A percentile compares a stretch with the other conserved stretches of the same genome.
Evolutionary conservation across 2,888 invertebrate genomes (phyloP).

Genomic region (Pandemis cinnamomeana): DNA sequence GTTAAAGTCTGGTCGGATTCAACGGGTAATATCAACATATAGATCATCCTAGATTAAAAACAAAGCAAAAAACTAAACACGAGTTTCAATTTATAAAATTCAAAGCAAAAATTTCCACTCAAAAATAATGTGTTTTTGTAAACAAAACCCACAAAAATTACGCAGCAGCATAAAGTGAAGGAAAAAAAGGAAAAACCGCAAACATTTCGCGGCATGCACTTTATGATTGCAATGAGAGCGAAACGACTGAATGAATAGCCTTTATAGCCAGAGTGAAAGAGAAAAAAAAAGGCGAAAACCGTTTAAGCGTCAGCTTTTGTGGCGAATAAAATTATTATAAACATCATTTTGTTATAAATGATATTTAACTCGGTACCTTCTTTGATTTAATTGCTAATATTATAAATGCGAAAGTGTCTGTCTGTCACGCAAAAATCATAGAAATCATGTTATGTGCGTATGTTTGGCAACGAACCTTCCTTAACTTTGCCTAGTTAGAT

Average conservation of each 20-base stretch:
- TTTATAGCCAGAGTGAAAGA: constrained; percentile 9
- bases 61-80: not conserved
- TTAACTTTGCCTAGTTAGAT: too few relatives aligned
- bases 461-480: too few relatives aligned
- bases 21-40: too few relatives aligned
- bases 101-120: too few relatives aligned
- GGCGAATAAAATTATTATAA: constrained; percentile 8
- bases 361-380: too few relatives aligned
- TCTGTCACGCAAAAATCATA: too few relatives aligned
- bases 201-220: not conserved
- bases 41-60: not conserved
- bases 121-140: too few relatives aligned
- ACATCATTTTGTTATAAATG: not conserved
- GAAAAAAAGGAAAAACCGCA: not conserved
- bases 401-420: too few relatives aligned
- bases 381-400: too few relatives aligned
- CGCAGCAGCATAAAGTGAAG: not conserved
- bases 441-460: too few relatives aligned
- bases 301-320: not conserved
- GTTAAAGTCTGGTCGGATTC: too few relatives aligned
- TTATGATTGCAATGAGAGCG: constrained; percentile 21
- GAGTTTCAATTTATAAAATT: not conserved
- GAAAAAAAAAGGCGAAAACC: not conserved
- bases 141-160: not conserved
- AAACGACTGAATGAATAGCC: constrained; percentile 16